Conservation (phyloP, 1,140 invertebrate genomes). For the Heliconius melpomene region DNA sequence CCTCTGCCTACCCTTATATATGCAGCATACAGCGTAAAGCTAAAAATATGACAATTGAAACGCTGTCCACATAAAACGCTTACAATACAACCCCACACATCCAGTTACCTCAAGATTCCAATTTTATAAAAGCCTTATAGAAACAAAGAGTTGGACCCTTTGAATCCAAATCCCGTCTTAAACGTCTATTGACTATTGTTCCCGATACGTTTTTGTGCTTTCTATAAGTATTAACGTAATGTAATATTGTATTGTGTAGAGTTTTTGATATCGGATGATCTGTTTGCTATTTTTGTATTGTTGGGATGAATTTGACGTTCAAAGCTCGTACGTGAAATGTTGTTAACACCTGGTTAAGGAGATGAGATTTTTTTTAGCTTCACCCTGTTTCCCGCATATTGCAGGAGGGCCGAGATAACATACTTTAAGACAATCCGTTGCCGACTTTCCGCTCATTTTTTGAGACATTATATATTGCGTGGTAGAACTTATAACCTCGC, state of each 20-base stretch:
- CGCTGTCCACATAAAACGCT: constrained; percentile 28
- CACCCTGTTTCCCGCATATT: too few relatives aligned
- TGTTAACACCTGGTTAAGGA: constrained; percentile 18
- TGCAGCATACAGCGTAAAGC: neutral
- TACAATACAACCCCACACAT: constrained; percentile 47
- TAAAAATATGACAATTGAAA: neutral
- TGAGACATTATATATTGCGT: too few relatives aligned
- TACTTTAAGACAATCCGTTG: too few relatives aligned
- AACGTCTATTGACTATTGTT: constrained; percentile 74
- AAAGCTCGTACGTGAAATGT: neutral
- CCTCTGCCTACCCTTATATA: too few relatives aligned
- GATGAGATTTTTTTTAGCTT: neutral
- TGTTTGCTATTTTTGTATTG: constrained; percentile 35
- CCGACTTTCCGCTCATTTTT: too few relatives aligned
- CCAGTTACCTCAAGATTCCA: constrained; percentile 62
- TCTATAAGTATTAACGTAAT: constrained; percentile 63
- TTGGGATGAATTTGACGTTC: constrained; percentile 24
- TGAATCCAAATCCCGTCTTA: constrained; percentile 77
- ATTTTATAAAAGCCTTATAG: constrained; percentile 69
- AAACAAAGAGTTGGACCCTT: constrained; percentile 72
- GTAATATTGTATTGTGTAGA: constrained; percentile 68
- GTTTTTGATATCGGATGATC: constrained; percentile 62
- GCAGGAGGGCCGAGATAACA: too few relatives aligned
- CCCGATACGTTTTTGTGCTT: constrained; percentile 54
- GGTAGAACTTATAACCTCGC: too few relatives aligned